Conservation (phyloP, 1,140 invertebrate species). For the Pogonomyrmex californicus region DNA sequence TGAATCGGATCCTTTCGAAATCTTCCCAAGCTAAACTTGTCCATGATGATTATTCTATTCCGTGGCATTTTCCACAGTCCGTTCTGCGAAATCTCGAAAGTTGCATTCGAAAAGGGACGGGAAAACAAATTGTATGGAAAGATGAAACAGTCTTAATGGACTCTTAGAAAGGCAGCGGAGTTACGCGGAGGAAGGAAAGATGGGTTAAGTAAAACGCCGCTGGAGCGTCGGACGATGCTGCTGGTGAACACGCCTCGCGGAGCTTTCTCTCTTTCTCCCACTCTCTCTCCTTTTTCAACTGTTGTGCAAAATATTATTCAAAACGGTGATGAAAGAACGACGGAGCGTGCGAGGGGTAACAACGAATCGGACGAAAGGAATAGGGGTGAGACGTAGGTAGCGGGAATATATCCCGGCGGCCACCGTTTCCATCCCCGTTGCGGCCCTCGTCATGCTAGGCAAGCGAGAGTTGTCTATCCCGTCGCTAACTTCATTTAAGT, state of each 20-base stretch:
- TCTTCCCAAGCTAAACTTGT: constrained; percentile 17
- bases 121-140: constrained; percentile 77
- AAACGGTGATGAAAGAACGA: constrained; percentile 51
- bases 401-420: constrained; percentile 30
- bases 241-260: background rate
- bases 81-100: constrained; percentile 51
- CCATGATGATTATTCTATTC: constrained; percentile 65
- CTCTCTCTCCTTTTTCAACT: constrained; percentile 33
- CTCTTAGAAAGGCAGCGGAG: constrained; percentile 60
- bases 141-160: constrained; percentile 74
- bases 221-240: background rate
- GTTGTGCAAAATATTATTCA: constrained; percentile 76
- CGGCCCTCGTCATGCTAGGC: constrained; percentile 16
- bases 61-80: constrained; percentile 34
- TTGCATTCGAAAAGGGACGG: constrained; percentile 56
- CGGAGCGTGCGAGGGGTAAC: constrained; percentile 41
- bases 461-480: constrained; percentile 70
- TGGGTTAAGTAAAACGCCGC: constrained; percentile 53
- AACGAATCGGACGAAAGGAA: constrained; percentile 35
- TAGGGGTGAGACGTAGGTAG: constrained; percentile 49
- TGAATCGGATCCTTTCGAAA: constrained; percentile 13
- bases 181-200: constrained; percentile 55
- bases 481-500: constrained; percentile 80
- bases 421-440: background rate
- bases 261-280: constrained; percentile 10